Evolutionary conservation across 2,888 invertebrate genomes (phyloP), one percentile per base, ranked within the genome.

Genomic region (Aquatica leii): DNA sequence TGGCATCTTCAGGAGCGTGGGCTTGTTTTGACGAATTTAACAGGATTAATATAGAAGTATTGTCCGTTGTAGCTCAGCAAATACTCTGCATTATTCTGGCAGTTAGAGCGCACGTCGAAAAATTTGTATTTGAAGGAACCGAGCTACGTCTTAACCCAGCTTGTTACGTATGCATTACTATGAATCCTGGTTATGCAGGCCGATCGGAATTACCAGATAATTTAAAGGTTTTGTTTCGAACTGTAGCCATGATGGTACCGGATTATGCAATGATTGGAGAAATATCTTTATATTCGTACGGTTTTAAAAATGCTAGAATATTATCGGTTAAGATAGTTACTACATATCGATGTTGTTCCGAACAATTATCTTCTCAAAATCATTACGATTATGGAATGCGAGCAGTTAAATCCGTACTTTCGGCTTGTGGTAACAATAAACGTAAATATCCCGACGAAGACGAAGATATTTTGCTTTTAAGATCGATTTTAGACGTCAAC

Each of bases 361-460:
- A 94, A 79, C 93, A 93, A 77, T 80, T 94, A 66, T 93, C 93
- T 0, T 90, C 92, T 0, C 93, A 94, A 82, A 90, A 89, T 73
- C 94, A 94, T 78, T 94, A 94, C 74, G 94, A 94, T 82, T 94
- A 93, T 71, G 94, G 94, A 20, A 93, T 95, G 94, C 83, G 94
- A 75, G 93, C 94, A n/a, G 92, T 95, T 0, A 94, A 94, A 81
- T 90, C 93, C 1, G 93, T 94, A 9, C 82, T 94, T 51, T 89
- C 90, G 4, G 93, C 93, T 12, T 93, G 93, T 2, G 93, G 92
- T 54, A 93, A 92, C 78, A 86, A 94, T 54, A 94, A 94, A 80
- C 82, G 91, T 59, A 88, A 87, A 75, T 90, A 85, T 77, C 93
- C 93, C 0, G 84, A 90, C 72, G 91, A 92, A 79, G 84, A 88